Conservation (phyloP, 1,140 invertebrate genomes). For the Drosophila bocqueti region DNA sequence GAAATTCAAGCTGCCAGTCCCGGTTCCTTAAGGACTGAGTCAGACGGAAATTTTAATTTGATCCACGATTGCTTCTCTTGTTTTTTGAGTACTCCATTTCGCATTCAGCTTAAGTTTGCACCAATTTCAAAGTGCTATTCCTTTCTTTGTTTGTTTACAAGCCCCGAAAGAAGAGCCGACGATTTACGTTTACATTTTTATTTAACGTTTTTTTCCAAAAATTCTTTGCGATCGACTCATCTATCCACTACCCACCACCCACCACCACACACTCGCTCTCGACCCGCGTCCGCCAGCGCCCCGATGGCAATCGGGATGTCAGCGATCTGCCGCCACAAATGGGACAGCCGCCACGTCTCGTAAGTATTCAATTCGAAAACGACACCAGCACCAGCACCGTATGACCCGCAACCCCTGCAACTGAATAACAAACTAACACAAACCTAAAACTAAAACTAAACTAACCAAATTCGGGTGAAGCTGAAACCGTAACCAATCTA, state of each 20-base stretch:
- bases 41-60: constrained; percentile 24
- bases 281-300: constrained; percentile 52
- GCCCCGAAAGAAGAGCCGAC: constrained; percentile 28
- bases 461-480: constrained; percentile 11
- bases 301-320: constrained; percentile 81
- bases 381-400: constrained; percentile 65
- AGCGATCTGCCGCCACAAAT: constrained; percentile 79
- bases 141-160: constrained; percentile 28
- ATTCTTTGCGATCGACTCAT: constrained; percentile 78
- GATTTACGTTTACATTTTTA: constrained; percentile 73
- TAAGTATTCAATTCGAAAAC: constrained; percentile 71
- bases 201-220: constrained; percentile 67
- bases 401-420: constrained; percentile 40
- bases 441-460: not conserved
- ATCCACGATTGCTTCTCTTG: constrained; percentile 67
- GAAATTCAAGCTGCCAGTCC: constrained; percentile 2
- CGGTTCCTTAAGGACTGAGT: constrained; percentile 2
- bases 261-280: constrained; percentile 58
- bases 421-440: constrained; percentile 26
- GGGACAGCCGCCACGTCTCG: constrained; percentile 77
- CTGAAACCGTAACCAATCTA: constrained; percentile 12
- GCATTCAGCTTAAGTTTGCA: constrained; percentile 35
- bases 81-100: constrained; percentile 46
- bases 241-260: constrained; percentile 72
- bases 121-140: constrained; percentile 10